A percentile compares a stretch with the other conserved stretches of the same genome.
These are phyloP conservation scores for Jaculus jaculus DNA, from an alignment of 2,113 vertebrate species.

Conservation along the genomic window DNA sequence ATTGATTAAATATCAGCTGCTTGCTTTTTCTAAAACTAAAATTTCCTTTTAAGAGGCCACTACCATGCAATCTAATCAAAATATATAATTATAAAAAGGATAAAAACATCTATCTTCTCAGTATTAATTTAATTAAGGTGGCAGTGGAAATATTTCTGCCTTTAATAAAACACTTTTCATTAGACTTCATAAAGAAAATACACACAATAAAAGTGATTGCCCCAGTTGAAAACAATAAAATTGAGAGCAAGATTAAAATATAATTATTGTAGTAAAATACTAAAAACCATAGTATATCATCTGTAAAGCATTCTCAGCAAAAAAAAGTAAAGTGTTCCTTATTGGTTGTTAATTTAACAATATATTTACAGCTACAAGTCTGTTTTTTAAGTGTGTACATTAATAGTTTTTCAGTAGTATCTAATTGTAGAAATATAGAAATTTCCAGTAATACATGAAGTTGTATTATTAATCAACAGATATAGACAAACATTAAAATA, in stretches of 20 bases:
- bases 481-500: conserved; percentile 49
- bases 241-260: neutral
- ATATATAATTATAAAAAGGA: neutral
- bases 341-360: neutral
- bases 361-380: conserved; percentile 8
- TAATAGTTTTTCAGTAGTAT: neutral
- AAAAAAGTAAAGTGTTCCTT: conserved; percentile 4
- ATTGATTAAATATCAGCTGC: neutral
- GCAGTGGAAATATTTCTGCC: conserved; percentile 20
- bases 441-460: conserved; percentile 62
- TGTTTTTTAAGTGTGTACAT: neutral
- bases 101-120: conserved; percentile 9
- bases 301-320: conserved; percentile 36
- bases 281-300: neutral
- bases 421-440: conserved; percentile 34
- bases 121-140: conserved; percentile 41
- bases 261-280: neutral
- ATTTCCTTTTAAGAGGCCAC: neutral
- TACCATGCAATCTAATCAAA: conserved; percentile 34
- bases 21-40: conserved; percentile 61
- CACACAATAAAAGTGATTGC: conserved; percentile 49
- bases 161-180: conserved; percentile 28
- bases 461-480: conserved; percentile 56
- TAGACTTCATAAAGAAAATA: conserved; percentile 41
- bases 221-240: conserved; percentile 50